Conservation (phyloP, 2,113 vertebrate genomes). For the Rhineura floridana region DNA sequence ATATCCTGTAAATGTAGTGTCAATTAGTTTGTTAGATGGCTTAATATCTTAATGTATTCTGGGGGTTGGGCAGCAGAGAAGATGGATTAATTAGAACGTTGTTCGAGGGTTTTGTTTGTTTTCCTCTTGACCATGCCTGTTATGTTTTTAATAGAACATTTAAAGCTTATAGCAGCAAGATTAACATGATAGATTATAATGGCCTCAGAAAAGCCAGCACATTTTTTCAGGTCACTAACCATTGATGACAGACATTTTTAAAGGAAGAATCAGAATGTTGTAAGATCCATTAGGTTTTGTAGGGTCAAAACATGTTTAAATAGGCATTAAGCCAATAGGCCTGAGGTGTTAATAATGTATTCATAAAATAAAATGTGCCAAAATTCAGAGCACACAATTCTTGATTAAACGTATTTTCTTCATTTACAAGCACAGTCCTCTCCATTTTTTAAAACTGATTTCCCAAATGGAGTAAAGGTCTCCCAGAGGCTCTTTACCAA, state of each 20-base stretch:
- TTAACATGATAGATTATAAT: constrained; percentile 24
- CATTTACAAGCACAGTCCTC: not conserved
- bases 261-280: not conserved
- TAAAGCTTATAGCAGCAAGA: constrained; percentile 14
- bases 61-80: not conserved
- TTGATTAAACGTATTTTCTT: constrained; percentile 18
- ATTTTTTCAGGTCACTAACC: constrained; percentile 38
- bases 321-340: constrained; percentile 21
- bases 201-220: constrained; percentile 5
- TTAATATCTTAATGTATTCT: constrained; percentile 16
- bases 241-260: constrained; percentile 1
- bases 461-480: not conserved
- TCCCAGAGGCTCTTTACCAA: not conserved
- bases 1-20: not conserved
- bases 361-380: constrained; percentile 28
- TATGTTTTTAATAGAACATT: not conserved
- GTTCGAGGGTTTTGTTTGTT: not conserved
- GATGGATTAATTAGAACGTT: not conserved
- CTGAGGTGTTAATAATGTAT: not conserved
- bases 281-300: constrained; percentile 6
- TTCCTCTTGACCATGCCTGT: not conserved
- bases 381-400: not conserved
- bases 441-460: not conserved
- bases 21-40: not conserved
- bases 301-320: constrained; percentile 24